Conservation (phyloP, 2,113 vertebrate species). For the Calyptomena viridis region DNA sequence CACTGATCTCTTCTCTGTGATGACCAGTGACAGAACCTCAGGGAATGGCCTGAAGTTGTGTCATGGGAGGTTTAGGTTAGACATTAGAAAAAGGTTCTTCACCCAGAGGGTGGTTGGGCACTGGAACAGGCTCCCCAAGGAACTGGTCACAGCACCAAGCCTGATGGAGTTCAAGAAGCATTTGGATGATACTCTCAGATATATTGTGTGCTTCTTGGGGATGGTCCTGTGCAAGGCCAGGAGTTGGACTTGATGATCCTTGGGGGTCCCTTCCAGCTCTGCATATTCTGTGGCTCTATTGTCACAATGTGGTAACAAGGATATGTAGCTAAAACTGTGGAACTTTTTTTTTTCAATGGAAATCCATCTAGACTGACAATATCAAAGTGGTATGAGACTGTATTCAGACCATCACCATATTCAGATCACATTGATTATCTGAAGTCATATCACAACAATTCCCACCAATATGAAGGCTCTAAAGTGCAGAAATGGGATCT, state of each 20-base stretch:
- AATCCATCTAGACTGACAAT: neutral
- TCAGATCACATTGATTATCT: neutral
- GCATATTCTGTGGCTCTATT: neutral
- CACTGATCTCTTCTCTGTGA: neutral
- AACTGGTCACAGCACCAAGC: neutral
- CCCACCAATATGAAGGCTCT: neutral
- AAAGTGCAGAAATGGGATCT: neutral
- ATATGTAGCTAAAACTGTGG: neutral
- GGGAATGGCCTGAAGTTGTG: neutral
- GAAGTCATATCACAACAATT: neutral
- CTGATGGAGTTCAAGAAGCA: neutral
- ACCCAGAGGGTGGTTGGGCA: neutral
- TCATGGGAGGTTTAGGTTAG: neutral
- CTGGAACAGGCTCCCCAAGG: neutral
- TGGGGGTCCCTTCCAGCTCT: neutral
- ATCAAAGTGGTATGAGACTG: neutral
- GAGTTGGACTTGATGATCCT: neutral
- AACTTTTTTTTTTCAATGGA: neutral
- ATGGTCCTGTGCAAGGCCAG: neutral
- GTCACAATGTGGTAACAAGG: neutral
- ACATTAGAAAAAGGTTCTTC: neutral
- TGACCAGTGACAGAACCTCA: neutral
- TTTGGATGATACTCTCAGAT: neutral
- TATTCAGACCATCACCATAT: neutral
- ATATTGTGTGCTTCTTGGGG: neutral